Base-by-base conservation (phyloP, 1,140 invertebrate species). In the Hirudo medicinalis region DNA sequence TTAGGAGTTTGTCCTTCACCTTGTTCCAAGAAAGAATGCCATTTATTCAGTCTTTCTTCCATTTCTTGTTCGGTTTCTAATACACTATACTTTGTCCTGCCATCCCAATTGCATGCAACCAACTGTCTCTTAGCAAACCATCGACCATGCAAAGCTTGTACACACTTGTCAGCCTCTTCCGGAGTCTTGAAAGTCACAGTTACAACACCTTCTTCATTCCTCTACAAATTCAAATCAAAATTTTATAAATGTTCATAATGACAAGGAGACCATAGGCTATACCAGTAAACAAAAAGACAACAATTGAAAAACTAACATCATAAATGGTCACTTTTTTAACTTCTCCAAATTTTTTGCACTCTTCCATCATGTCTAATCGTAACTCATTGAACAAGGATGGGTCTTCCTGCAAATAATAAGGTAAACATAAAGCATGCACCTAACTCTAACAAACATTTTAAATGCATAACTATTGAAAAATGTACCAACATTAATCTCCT, bases 21-120 rank as follows among this genome's bases (percentile, higher is more conserved):
- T 49, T 49, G 43, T 49, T 79, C 78, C 32, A 82, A 73, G 81
- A 88, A 97, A 74, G 89, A 86, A 74, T 91, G 88, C 94, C 94
- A 98, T 75, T 91, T 89, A 29, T 88, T 84, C 36, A 96, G 79
- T 73, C 95, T 83, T 72, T 89, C 86, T 72, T 89, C 87, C 6
- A 88, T 87, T 80, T 97, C 90, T 67, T 88, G 88, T 78, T 93
- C 92, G 0, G 94, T 93, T 83, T 99, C 95, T 71, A 87, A 85
- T 76, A 95, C 87, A 79, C 89, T 91, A 82, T 90, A 97, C 81
- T 94, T 97, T 0, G 91, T 94, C 80, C 89, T 89, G 9, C 96
- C 96, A 85, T 99, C 94, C 91, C 93, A 98, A 72, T 89, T 88
- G 78, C 89, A 88, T 3, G 93, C 95, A 2, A 43, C 27, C 8